Evolutionary conservation across 2,113 vertebrate species (phyloP), one percentile per base, ranked within the genome.

Genomic region (Clarias magur): DNA sequence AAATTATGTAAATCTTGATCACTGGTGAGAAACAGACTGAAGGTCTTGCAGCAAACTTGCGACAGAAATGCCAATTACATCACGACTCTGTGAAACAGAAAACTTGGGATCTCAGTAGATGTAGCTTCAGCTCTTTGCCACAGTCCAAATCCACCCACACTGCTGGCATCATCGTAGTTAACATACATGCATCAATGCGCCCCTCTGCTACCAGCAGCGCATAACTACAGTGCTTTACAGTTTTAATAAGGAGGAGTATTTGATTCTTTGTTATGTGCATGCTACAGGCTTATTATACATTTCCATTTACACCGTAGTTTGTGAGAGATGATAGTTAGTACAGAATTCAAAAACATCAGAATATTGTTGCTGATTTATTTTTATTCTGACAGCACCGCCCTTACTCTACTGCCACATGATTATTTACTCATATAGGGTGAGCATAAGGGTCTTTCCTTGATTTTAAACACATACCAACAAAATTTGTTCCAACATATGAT

Each of bases 111-210:
- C 67, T 84, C n/a, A 57, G 54, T 57, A 57, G 67, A 72, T 83
- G 81, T 42, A 54, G 60, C 72, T 85, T 84, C 54, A 86, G 48
- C 34, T 86, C 63, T 56, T 79, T 79, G 53, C 25, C n/a, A 34
- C 60, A 15, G 17, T 87, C 80, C 85, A 72, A 87, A 73, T 42
- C 79, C 79, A 53, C 85, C 65, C n/a, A 81, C 85, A 75, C 80
- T 73, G 85, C n/a, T 87, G 85, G 85, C 65, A 87, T 72, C 67
- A 62, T 73, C 80, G 34, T 42, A 30, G 70, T 76, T 65, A 56
- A 65, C 80, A 75, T 75, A 75, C 48, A 80, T 68, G 65, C 27
- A 83, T 53, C n/a, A 87, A 23, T 15, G 17, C 34, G 17, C 48
- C 62, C 0, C 34, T 79, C 84, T 78, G 84, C 48, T 85, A 78